Evolutionary conservation across 2,797 vertebrate genomes (phyloP).

Genomic region (Diplodus sargus): DNA sequence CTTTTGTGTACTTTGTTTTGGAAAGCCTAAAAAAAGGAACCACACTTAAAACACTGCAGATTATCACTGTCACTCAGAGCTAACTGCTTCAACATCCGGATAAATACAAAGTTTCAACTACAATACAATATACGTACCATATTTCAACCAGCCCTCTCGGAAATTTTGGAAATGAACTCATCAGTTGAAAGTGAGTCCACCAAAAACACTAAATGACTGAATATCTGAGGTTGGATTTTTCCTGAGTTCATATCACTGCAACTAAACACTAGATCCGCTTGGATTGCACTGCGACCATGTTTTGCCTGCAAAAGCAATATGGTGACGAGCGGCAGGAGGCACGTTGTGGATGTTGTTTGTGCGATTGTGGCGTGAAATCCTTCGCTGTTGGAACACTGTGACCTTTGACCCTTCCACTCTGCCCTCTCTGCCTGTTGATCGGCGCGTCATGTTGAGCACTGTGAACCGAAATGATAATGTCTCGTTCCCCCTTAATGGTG

Average conservation of each 20-base stretch:
- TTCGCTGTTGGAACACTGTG: constrained; percentile 77
- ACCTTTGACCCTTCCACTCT: constrained; percentile 62
- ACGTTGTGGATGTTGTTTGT: constrained; percentile 25
- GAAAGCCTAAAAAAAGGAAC: neutral
- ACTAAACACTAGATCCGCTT: constrained; percentile 34
- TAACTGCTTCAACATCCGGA: too few species aligned
- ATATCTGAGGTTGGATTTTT: constrained; percentile 54
- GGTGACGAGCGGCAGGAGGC: constrained; percentile 29
- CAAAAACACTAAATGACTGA: constrained; percentile 4
- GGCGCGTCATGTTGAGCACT: constrained; percentile 64
- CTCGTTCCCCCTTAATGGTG: constrained; percentile 5
- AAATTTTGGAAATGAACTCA: constrained; percentile 33
- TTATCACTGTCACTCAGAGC: neutral
- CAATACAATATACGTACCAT: too few species aligned
- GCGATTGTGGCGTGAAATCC: constrained; percentile 36
- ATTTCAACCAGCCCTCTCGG: constrained; percentile 41
- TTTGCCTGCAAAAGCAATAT: constrained; percentile 57
- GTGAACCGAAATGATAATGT: constrained; percentile 51
- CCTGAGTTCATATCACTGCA: constrained; percentile 23
- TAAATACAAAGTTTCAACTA: too few species aligned
- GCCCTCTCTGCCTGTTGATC: constrained; percentile 47
- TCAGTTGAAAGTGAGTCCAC: neutral
- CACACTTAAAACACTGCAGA: neutral
- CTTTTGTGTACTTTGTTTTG: neutral
- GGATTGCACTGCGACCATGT: constrained; percentile 50